Evolutionary conservation across 2,888 invertebrate genomes (phyloP), one percentile per base, ranked within the genome.

Genomic region (Philaethria dido): DNA sequence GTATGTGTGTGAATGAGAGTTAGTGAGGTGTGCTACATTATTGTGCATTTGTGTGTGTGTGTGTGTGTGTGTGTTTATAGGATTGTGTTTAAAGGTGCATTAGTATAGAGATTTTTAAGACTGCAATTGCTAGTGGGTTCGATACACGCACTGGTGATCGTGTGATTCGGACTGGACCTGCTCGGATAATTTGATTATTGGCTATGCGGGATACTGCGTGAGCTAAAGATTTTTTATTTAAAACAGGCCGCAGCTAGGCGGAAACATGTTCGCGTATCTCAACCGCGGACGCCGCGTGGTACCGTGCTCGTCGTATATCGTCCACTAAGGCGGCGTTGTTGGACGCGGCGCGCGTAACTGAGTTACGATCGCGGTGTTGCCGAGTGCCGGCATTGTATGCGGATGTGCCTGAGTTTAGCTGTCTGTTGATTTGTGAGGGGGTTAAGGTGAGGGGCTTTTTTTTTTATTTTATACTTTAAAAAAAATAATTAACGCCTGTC

Each of bases 211-310:
- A 47, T 47, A 47, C 18, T 20, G 18, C 47, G 18, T 47, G 20
- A 20, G 9, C 20, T 47, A 8, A 29, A 4, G 6, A 29, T 52
- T n/a, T 52, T 3, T 25, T 22, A 4, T n/a, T 52, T 0, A 1
- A 3, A 29, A 6, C 79, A 92, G 91, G 0, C 79, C 81, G 0
- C 44, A 47, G 0, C 80, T 84, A 0, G 90, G 91, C 14, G 83
- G 83, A 0, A 20, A 82, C 3, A 33, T 77, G 0, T 85, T 88
- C 72, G 83, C 89, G 0, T 84, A 82, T 73, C 74, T 78, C 36
- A 79, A 84, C 78, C 0, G 76, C 75, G 0, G 91, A 91, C 66
- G 77, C 75, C 5, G 84, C 78, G 0, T 92, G 89, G 88, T 92
- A 89, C 79, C 81, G 92, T 44, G 91, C 87, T 0, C 81, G 89